Base-by-base conservation (phyloP, 2,888 invertebrate genomes). In the Heteropelma amictum region DNA sequence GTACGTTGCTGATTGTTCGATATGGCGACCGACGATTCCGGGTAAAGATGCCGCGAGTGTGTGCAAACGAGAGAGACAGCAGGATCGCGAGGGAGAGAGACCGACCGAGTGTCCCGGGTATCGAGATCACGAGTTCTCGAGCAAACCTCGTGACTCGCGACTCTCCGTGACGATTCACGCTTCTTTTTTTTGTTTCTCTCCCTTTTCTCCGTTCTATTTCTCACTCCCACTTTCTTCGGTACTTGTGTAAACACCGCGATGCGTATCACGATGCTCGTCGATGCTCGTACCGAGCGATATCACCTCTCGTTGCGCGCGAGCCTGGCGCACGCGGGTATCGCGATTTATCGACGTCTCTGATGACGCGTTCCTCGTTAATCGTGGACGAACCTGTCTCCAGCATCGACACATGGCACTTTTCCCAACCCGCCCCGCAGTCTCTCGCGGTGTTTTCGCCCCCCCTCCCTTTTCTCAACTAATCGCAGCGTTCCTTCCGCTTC, bases 81-180 rank as follows among this genome's bases (percentile, higher is more conserved):
- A 12, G 2, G 28, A 53, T n/a, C n/a, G n/a, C n/a, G 38, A 63
- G 49, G 49, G 38, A 35, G 38, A 63, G 49, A 49, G 61, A 63
- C 45, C n/a, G 8, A 19, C 5, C 7, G 23, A 38, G 26, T 35
- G 63, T 63, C 60, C 7, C 35, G 58, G 47, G 30, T n/a, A n/a
- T n/a, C 35, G 54, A 33, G 68, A 68, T 72, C 72, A 68, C 74
- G 74, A 74, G 63, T 51, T 26, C 8, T 53, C 69, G 35, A 72
- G 70, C 23, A 76, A 79, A 78, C 78, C 80, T 74, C 80, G 80
- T 79, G 80, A 81, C 73, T 38, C 53, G 67, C 61, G 77, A n/a
- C n/a, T n/a, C n/a, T n/a, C n/a, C n/a, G n/a, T n/a, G n/a, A n/a
- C n/a, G n/a, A n/a, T 65, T 69, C 19, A 28, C 19, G 12, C 60